Evolutionary conservation across 2,797 vertebrate genomes (phyloP), one percentile per base, ranked within the genome.

Genomic region (Neosilurus hyrtlii): DNA sequence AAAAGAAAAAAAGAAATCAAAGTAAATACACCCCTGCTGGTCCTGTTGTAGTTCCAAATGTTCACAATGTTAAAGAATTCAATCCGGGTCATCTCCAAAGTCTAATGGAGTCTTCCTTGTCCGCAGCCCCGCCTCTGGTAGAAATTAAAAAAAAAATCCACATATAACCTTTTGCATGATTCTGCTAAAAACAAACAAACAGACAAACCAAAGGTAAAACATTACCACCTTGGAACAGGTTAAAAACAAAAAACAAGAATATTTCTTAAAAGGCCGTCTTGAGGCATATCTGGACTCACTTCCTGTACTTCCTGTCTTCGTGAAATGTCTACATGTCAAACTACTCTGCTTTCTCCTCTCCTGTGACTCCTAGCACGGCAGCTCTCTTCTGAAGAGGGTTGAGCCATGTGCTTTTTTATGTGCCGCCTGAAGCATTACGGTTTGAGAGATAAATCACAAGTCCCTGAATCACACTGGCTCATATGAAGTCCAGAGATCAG

Each of bases 381-480:
- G n/a, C 18, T 68, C 37, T 57, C n/a, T 62, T 74, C 52, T 30
- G 52, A 85, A 35, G 43, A 59, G 26, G 66, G 37, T 75, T 62
- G 80, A 49, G 71, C 12, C 7, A 30, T 49, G 70, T 16, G n/a
- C n/a, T 51, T 59, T 1, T 71, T 3, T 52, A 9, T 56, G 43
- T 62, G 61, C 76, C 7, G 43, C n/a, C 43, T 76, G 71, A 86
- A n/a, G 59, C 52, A 37, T 57, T 10, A 35, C 22, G 51, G 59
- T 67, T 61, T 75, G 82, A 83, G 26, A 5, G 56, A 86, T 63
- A 79, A 71, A 84, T 78, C 67, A 54, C 51, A 73, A 54, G 61
- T 30, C 56, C n/a, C 37, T 26, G 59, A 63, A 67, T 3, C 73
- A 59, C 63, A 35, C 18, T 10, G 12, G 2, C 35, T 51, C 37